Conservation (phyloP, 2,888 invertebrate genomes). For the Piscicola geometra region DNA sequence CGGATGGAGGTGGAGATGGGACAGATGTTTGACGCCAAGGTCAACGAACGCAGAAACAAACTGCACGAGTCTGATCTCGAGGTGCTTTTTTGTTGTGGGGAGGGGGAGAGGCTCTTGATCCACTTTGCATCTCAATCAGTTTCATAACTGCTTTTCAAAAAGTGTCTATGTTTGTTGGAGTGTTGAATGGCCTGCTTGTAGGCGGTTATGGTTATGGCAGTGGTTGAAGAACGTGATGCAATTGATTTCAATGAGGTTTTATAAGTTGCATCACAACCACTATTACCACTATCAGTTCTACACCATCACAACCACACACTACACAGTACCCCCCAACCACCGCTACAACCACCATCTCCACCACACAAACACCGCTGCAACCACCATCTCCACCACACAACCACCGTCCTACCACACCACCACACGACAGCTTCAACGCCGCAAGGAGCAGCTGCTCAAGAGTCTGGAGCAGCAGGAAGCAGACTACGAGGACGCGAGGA, state of each 20-base stretch:
- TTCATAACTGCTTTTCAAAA: neutral
- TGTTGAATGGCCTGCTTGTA: too few species aligned
- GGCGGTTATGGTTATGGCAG: too few species aligned
- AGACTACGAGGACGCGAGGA: conserved; percentile 82
- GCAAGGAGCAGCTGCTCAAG: conserved; percentile 77
- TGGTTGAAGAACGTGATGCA: too few species aligned
- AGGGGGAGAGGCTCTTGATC: neutral
- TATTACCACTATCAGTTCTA: too few species aligned
- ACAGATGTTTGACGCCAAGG: conserved; percentile 97
- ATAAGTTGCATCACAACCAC: too few species aligned
- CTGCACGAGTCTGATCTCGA: conserved; percentile 90
- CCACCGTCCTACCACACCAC: neutral
- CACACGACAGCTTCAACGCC: conserved; percentile 68
- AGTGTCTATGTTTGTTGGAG: too few species aligned
- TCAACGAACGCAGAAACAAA: conserved; percentile 89
- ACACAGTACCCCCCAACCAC: too few species aligned
- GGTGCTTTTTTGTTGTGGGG: conserved; percentile 56
- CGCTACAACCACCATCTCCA: neutral
- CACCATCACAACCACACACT: too few species aligned
- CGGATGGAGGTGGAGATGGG: conserved; percentile 99
- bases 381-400: neutral
- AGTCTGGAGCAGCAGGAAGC: conserved; percentile 80
- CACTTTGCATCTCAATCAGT: too few species aligned
- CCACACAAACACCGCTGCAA: too few species aligned
- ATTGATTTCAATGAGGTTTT: too few species aligned